A percentile compares a stretch with the other conserved stretches of the same genome.
These are phyloP conservation scores for Erpornis zantholeuca DNA, from an alignment of 2,113 vertebrate species.

Conservation along the genomic window DNA sequence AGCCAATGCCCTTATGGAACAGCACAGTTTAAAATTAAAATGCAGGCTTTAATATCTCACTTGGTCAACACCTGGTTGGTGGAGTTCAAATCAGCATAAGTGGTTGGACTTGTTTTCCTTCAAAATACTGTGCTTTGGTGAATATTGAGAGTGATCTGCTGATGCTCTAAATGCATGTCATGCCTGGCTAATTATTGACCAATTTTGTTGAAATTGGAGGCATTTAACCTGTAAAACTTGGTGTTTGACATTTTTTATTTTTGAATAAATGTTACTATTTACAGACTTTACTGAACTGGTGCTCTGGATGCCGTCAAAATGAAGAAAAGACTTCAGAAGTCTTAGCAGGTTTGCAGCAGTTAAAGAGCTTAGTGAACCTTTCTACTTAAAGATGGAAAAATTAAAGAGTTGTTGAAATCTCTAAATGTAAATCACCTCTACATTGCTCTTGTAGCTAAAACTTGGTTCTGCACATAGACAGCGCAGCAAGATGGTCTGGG, in stretches of 20 bases:
- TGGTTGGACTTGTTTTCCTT: background rate
- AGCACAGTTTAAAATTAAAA: background rate
- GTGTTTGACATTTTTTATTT: background rate
- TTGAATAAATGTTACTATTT: background rate
- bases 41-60: background rate
- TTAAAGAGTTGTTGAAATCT: background rate
- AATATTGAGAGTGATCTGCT: background rate
- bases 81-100: background rate
- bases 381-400: background rate
- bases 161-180: background rate
- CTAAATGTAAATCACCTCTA: background rate
- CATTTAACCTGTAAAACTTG: background rate
- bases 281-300: background rate
- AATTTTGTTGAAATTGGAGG: background rate
- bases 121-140: background rate
- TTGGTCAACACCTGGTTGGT: background rate
- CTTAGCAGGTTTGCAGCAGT: background rate
- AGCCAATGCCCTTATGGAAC: background rate
- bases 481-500: rapidly evolving
- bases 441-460: background rate
- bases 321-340: background rate
- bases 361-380: background rate
- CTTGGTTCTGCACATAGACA: background rate
- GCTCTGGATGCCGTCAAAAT: background rate
- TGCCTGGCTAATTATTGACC: background rate